Percentiles rank a stretch among this genome's conserved stretches.
Evolutionary conservation across 92 coral and sea anemone genomes (phyloP).

Genomic region (Isaurus tuberculatus): DNA sequence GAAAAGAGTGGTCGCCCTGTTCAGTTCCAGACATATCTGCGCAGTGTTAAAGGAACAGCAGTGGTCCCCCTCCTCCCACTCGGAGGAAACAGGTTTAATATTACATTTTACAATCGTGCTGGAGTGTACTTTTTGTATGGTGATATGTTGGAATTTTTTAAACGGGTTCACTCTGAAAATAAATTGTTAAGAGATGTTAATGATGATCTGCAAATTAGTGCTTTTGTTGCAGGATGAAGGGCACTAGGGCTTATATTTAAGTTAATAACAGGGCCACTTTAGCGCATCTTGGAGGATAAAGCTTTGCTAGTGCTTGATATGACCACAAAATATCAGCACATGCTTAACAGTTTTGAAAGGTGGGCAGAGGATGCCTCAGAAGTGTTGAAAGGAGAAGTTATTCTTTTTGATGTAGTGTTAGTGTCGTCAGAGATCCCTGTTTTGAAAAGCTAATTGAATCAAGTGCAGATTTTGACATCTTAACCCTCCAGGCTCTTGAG

Average conservation of each 20-base stretch:
- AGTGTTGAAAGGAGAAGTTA: constrained; percentile 38
- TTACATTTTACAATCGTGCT: constrained; percentile 49
- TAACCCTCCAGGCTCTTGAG: constrained; percentile 51
- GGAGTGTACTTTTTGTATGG: constrained; percentile 11
- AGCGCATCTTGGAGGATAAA: constrained; percentile 30
- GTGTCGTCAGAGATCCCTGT: constrained; percentile 22
- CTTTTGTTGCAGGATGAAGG: constrained; percentile 43
- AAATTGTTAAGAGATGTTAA: constrained; percentile 36
- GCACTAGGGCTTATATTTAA: constrained; percentile 43
- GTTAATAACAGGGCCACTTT: constrained; percentile 49
- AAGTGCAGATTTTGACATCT: constrained; percentile 36
- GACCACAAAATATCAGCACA: constrained; percentile 30
- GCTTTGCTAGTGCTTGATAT: constrained; percentile 45
- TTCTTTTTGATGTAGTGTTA: constrained; percentile 38
- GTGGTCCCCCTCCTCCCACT: constrained; percentile 36
- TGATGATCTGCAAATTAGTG: constrained; percentile 43
- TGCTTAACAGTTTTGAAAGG: constrained; percentile 34
- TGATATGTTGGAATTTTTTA: constrained; percentile 37
- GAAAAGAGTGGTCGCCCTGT: no score
- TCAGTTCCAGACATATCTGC: constrained; percentile 29
- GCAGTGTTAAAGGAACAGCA: background rate
- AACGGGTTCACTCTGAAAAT: constrained; percentile 35
- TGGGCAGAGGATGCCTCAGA: constrained; percentile 50
- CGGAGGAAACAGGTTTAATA: constrained; percentile 38
- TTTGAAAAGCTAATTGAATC: constrained; percentile 34